Evolutionary conservation across 2,888 invertebrate species (phyloP).

Genomic region (Thelaira solivaga): DNA sequence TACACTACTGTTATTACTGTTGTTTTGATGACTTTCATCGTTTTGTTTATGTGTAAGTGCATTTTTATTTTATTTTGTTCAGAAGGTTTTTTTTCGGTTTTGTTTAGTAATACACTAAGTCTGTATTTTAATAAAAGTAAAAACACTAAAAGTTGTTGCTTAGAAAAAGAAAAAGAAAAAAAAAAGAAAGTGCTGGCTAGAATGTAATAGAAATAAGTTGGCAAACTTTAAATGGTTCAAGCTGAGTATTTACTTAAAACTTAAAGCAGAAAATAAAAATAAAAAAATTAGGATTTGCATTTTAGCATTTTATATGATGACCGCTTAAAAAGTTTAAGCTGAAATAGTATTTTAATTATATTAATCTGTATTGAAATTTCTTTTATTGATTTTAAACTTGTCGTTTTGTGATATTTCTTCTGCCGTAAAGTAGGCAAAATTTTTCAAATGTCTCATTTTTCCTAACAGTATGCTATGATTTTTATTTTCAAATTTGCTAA

Average conservation of each 20-base stretch:
- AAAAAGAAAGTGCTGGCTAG: not conserved
- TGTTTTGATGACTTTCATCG: slow-evolving; percentile 20
- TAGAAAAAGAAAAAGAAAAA: not conserved
- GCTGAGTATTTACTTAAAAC: not conserved
- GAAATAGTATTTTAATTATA: too few relatives aligned
- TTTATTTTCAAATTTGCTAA: not conserved
- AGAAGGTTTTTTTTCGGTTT: slow-evolving; percentile 12
- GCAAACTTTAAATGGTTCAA: not conserved
- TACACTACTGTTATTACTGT: slow-evolving; percentile 40
- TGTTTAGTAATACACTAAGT: slow-evolving; percentile 14
- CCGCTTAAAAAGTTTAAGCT: too few relatives aligned
- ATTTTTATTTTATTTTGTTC: not conserved
- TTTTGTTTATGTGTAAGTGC: too few relatives aligned
- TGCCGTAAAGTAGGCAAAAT: slow-evolving; percentile 5
- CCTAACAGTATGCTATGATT: not conserved
- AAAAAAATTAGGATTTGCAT: not conserved
- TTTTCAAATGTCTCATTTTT: not conserved
- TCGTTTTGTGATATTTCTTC: not conserved
- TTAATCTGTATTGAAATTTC: not conserved
- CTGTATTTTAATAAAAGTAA: slow-evolving; percentile 30
- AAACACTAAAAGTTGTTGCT: slow-evolving; percentile 20
- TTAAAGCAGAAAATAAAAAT: not conserved
- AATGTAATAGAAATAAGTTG: slow-evolving; percentile 7
- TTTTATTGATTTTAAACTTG: not conserved
- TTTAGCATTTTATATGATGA: too few relatives aligned